Evolutionary conservation across 2,113 vertebrate species (phyloP).

Genomic region (Elephas maximus): DNA sequence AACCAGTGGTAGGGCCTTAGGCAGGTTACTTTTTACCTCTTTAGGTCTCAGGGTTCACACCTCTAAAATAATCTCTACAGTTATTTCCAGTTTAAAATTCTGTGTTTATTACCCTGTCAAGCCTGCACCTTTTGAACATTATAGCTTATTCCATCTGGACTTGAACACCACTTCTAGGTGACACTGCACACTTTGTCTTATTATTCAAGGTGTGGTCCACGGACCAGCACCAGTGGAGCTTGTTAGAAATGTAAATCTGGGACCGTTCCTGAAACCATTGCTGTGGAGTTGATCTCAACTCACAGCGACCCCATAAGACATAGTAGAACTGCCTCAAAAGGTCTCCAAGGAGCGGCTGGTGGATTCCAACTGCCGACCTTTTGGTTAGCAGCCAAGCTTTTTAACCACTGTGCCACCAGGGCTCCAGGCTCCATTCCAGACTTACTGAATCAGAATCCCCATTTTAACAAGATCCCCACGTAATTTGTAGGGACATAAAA

Average conservation of each 20-base stretch:
- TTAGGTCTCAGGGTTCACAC: not conserved
- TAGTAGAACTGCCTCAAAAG: no score
- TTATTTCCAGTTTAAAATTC: not conserved
- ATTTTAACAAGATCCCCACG: not conserved
- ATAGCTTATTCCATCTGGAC: not conserved
- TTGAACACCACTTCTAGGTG: not conserved
- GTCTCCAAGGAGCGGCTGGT: no score
- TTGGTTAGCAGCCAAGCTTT: no score
- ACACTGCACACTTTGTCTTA: not conserved
- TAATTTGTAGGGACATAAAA: not conserved
- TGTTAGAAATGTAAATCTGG: not conserved
- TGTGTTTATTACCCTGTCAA: not conserved
- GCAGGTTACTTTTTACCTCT: not conserved
- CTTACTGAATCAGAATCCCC: not conserved
- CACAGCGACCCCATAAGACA: no score
- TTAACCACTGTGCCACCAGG: no score
- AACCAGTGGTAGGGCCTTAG: not conserved
- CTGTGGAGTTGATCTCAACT: no score
- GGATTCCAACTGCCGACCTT: no score
- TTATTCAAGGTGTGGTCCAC: not conserved
- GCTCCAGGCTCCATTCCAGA: not conserved
- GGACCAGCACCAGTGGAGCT: not conserved
- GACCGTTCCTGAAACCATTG: no score
- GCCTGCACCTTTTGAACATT: fast-evolving
- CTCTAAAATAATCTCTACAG: not conserved